phyloP scores from a whole-genome alignment of 2,888 invertebrate genomes.

The Synanthedon vespiformis region DNA sequence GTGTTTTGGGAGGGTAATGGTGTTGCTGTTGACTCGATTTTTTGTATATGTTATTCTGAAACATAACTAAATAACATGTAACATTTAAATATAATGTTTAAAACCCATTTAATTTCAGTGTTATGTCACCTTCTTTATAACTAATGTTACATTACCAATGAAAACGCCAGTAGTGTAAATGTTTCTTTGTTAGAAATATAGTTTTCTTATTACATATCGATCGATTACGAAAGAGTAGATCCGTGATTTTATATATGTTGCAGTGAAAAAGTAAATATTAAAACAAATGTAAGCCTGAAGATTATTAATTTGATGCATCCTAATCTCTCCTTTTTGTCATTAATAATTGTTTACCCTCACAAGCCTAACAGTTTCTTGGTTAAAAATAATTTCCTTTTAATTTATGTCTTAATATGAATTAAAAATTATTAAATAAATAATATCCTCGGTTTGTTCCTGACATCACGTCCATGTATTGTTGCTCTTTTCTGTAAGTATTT shows the following conservation, averaged over 20 bases:
- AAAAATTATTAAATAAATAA: constrained; percentile 5
- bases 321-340: background rate
- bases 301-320: no score
- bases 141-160: constrained; percentile 9
- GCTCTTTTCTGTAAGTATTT: constrained; percentile 65
- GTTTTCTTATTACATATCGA: constrained; percentile 56
- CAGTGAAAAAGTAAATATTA: background rate
- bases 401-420: background rate
- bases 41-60: constrained; percentile 31
- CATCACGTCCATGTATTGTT: constrained; percentile 68
- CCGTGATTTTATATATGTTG: no score
- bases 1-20: constrained; percentile 45
- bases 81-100: constrained; percentile 7
- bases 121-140: constrained; percentile 14
- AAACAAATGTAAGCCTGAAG: background rate
- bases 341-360: constrained; percentile 23
- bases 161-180: constrained; percentile 14
- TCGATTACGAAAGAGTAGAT: constrained; percentile 63
- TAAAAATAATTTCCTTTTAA: constrained; percentile 17
- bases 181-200: constrained; percentile 63
- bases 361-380: constrained; percentile 19
- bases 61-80: constrained; percentile 22
- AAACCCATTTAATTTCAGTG: constrained; percentile 20
- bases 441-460: constrained; percentile 29
- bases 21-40: constrained; percentile 56